These are phyloP conservation scores for Archips xylosteana DNA, from an alignment of 2,888 invertebrate genomes.

Conservation along the genomic window DNA sequence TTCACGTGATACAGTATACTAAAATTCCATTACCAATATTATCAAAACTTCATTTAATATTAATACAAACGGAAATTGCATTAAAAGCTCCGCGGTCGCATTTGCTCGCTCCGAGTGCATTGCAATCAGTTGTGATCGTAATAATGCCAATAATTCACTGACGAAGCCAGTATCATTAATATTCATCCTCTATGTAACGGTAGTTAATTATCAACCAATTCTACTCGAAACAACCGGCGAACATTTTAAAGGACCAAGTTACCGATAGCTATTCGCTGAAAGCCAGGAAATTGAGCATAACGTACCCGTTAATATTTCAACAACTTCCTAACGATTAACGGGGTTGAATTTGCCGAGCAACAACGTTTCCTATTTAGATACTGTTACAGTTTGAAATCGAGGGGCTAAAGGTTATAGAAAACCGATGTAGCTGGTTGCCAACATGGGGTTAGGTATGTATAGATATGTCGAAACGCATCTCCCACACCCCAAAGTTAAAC, in stretches of 20 bases:
- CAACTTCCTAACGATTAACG: slow-evolving; percentile 77
- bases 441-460: slow-evolving; percentile 52
- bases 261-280: slow-evolving; percentile 77
- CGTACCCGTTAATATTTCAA: slow-evolving; percentile 81
- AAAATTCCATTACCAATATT: slow-evolving; percentile 9
- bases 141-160: slow-evolving; percentile 39
- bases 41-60: slow-evolving; percentile 31
- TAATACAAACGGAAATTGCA: slow-evolving; percentile 41
- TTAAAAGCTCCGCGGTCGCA: slow-evolving; percentile 30
- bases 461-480: slow-evolving; percentile 69
- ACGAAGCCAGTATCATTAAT: slow-evolving; percentile 39
- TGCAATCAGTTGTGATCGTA: slow-evolving; percentile 38
- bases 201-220: slow-evolving; percentile 41
- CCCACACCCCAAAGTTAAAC: slow-evolving; percentile 72
- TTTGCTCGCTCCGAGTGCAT: slow-evolving; percentile 27
- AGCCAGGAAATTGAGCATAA: slow-evolving; percentile 84
- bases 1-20: neutral
- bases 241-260: slow-evolving; percentile 67
- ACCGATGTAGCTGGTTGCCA: slow-evolving; percentile 56
- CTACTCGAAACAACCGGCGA: slow-evolving; percentile 40
- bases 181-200: slow-evolving; percentile 31
- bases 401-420: slow-evolving; percentile 50
- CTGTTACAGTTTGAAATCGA: slow-evolving; percentile 52
- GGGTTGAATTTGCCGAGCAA: slow-evolving; percentile 47
- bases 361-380: slow-evolving; percentile 46